These are phyloP conservation scores for Nomada goodeniana DNA, from an alignment of 2,888 invertebrate genomes.

Conservation along the genomic window DNA sequence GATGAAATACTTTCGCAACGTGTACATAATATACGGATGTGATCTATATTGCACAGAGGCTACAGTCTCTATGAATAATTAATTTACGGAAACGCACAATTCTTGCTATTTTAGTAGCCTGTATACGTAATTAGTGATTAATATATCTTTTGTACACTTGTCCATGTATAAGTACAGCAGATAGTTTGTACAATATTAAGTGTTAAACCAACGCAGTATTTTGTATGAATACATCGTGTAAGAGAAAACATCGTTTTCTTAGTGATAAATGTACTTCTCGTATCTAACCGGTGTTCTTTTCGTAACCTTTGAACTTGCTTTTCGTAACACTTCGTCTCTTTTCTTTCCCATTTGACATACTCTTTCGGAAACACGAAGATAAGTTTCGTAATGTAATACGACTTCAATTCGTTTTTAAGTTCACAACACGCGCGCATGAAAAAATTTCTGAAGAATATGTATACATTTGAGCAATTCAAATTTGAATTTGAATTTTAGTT, in stretches of 20 bases:
- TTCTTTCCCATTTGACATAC: neutral
- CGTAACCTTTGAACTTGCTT: conserved; percentile 21
- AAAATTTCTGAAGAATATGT: neutral
- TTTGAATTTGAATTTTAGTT: conserved; percentile 4
- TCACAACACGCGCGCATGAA: neutral
- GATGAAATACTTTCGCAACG: neutral
- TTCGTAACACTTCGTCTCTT: neutral
- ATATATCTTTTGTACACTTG: conserved; percentile 32
- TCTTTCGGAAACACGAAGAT: neutral
- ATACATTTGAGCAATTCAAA: neutral
- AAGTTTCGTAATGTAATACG: too few species aligned
- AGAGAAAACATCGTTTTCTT: conserved; percentile 14
- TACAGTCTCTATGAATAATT: conserved; percentile 9
- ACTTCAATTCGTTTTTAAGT: too few species aligned
- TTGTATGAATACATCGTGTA: conserved; percentile 43
- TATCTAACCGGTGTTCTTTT: conserved; percentile 3
- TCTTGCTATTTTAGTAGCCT: conserved; percentile 30
- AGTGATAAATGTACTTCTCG: conserved; percentile 34
- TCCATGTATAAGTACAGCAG: conserved; percentile 7
- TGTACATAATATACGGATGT: conserved; percentile 24
- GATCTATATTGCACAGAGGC: conserved; percentile 22
- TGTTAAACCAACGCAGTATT: conserved; percentile 27
- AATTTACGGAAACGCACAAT: conserved; percentile 44
- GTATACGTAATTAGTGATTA: conserved; percentile 17
- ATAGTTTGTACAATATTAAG: neutral